Base-by-base conservation (phyloP, 2,888 invertebrate species). In the Callimorpha dominula region DNA sequence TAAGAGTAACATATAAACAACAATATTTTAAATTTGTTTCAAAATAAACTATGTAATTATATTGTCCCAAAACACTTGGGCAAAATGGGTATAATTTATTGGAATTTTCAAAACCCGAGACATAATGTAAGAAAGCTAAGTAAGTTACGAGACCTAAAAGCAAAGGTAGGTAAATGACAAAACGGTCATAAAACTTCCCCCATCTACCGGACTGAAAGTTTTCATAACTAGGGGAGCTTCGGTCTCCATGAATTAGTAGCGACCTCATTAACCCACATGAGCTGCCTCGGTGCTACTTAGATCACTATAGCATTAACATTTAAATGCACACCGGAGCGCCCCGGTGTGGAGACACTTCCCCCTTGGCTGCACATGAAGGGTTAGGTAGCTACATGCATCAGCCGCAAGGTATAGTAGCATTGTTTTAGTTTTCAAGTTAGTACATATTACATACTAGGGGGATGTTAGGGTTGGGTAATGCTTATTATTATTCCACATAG, bases 191-290 rank as follows among this genome's bases (percentile, higher is more conserved):
- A 88, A 86, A 86, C 83, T 84, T 85, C 79, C 75, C 83, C 84
- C 85, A 86, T 88, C 81, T 85, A 81, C 80, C 79, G 83, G 85
- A 84, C 82, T 77, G 76, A 76, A 77, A 78, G 85, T 83, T 89
- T 91, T 91, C 89, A 90, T 90, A 91, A 88, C 88, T 85, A 82
- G 82, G 86, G 88, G 88, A 86, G 88, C 85, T 87, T 87, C 90
- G 88, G 90, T 90, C 90, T 88, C 88, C 90, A 91, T 93, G 92
- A 94, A 93, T 94, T 93, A 93, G 91, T 89, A 88, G 90, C 84
- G 89, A 91, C 91, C 94, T 93, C 93, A 94, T 95, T 95, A 94
- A 93, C 93, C 93, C 91, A 92, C 88, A 93, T 91, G 90, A 90
- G 90, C 88, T 84, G 77, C 81, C 81, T 86, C 85, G 62, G 50